phyloP scores from a whole-genome alignment of 2,797 vertebrate genomes.

The Lepilemur septentrionalis region DNA sequence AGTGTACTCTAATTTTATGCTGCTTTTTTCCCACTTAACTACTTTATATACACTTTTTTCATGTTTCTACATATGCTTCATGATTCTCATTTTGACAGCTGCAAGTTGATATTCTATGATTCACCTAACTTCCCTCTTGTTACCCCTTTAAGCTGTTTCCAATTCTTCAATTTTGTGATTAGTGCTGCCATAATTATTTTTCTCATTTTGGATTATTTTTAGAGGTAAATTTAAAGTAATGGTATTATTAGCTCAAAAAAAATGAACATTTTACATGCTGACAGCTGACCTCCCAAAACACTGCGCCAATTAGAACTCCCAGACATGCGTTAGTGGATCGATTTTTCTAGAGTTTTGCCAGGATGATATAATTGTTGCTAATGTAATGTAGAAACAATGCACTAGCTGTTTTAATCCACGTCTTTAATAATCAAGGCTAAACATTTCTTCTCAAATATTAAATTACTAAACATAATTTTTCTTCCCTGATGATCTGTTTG shows the following conservation, averaged over 20 bases:
- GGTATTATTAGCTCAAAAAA: background rate
- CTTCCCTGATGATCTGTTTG: background rate
- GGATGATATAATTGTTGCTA: background rate
- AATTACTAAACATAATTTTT: background rate
- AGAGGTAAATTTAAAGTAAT: slow-evolving; percentile 6
- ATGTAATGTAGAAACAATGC: background rate
- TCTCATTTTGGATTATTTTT: slow-evolving; percentile 12
- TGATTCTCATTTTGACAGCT: background rate
- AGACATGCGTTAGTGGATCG: background rate
- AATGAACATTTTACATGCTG: background rate
- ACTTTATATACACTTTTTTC: background rate
- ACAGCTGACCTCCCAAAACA: background rate
- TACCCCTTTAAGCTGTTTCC: background rate
- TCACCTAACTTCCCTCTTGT: background rate
- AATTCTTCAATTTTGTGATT: background rate
- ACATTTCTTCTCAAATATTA: slow-evolving; percentile 16
- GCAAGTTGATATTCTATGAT: background rate
- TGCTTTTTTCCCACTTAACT: background rate
- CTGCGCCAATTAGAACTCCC: background rate
- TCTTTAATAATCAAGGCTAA: background rate
- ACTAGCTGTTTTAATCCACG: background rate
- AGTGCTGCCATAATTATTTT: background rate
- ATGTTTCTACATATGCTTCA: background rate
- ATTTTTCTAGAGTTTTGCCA: background rate
- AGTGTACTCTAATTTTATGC: background rate